A percentile compares a stretch with the other conserved stretches of the same genome.
phyloP scores from a whole-genome alignment of 2,797 vertebrate genomes.

The Rhabdomys pumilio region DNA sequence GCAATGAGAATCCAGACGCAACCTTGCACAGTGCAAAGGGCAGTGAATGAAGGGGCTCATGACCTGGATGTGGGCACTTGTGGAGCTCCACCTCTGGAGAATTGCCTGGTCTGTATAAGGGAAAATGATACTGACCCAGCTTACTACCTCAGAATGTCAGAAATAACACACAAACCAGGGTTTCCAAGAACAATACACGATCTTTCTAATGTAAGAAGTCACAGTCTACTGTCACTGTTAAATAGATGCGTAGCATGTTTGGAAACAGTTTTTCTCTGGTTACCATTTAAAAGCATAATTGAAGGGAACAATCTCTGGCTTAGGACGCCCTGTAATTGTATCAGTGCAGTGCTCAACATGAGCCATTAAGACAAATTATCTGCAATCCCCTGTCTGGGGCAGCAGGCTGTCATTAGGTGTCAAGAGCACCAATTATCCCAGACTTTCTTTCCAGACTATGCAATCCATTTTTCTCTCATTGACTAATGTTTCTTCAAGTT shows the following conservation, averaged over 20 bases:
- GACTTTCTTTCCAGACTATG: slow-evolving; percentile 10
- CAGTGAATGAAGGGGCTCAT: background rate
- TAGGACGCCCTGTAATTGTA: slow-evolving; percentile 35
- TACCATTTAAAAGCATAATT: slow-evolving; percentile 67
- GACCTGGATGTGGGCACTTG: background rate
- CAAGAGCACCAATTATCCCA: slow-evolving; percentile 37
- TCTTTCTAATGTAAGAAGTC: slow-evolving; percentile 22
- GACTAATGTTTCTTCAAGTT: slow-evolving; percentile 15
- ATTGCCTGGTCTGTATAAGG: background rate
- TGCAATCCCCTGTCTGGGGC: background rate
- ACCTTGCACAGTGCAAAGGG: background rate
- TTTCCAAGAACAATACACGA: background rate
- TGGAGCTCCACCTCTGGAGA: background rate
- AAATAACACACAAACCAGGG: background rate
- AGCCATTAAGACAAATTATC: slow-evolving; percentile 55
- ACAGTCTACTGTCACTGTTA: background rate
- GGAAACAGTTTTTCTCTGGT: slow-evolving; percentile 58
- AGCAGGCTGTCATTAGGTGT: slow-evolving; percentile 17
- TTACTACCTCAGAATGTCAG: background rate
- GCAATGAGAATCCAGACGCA: background rate
- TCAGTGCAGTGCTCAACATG: slow-evolving; percentile 36
- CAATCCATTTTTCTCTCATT: background rate
- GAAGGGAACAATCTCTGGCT: slow-evolving; percentile 40
- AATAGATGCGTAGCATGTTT: background rate
- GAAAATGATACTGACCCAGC: background rate